A percentile compares a stretch with the other conserved stretches of the same genome.
phyloP scores from a whole-genome alignment of 1,140 invertebrate genomes.

The Drosophila sp. region DNA sequence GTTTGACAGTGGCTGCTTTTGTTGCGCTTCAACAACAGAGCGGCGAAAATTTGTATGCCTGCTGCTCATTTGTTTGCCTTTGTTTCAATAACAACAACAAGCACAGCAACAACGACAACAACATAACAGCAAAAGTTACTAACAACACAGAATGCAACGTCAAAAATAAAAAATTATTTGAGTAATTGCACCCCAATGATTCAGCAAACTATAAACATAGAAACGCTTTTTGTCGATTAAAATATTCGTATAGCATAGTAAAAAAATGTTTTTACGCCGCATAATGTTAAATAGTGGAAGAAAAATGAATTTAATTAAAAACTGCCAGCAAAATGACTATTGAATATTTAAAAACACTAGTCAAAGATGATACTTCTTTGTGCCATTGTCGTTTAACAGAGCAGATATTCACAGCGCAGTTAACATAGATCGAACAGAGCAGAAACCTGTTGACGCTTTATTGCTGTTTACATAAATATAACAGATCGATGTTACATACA shows the following conservation, averaged over 20 bases:
- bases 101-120: constrained; percentile 7
- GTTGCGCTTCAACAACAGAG: constrained; percentile 36
- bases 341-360: too few species aligned
- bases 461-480: too few species aligned
- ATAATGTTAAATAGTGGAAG: too few species aligned
- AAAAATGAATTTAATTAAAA: too few species aligned
- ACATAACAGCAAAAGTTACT: not conserved
- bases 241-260: not conserved
- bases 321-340: too few species aligned
- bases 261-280: too few species aligned
- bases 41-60: constrained; percentile 32
- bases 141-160: constrained; percentile 16
- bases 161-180: constrained; percentile 27
- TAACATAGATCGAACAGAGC: too few species aligned
- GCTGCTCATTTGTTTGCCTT: constrained; percentile 40
- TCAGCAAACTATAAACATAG: constrained; percentile 5
- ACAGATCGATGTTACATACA: too few species aligned
- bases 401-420: too few species aligned
- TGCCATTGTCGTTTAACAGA: too few species aligned
- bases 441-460: too few species aligned
- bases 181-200: constrained; percentile 35
- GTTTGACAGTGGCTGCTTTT: constrained; percentile 15
- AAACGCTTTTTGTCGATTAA: not conserved
- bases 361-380: too few species aligned
- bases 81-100: constrained; percentile 34